Conservation (phyloP, 2,113 vertebrate genomes). For the Illadopsis cleaveri region DNA sequence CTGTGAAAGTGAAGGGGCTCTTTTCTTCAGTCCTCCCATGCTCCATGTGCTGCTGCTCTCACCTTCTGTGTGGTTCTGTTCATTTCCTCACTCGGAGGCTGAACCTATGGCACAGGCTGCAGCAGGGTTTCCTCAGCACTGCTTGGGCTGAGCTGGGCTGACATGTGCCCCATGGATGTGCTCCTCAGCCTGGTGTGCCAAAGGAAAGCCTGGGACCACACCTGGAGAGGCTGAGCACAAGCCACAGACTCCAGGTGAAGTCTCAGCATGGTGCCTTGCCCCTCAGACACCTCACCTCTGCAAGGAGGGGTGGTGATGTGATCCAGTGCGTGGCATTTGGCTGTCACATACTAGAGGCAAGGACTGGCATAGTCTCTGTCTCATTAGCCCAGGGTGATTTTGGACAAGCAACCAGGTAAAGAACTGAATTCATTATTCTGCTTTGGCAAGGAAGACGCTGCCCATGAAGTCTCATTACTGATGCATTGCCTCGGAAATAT, state of each 20-base stretch:
- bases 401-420: background rate
- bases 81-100: background rate
- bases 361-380: background rate
- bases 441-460: background rate
- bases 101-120: background rate
- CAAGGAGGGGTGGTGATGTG: background rate
- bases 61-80: background rate
- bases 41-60: background rate
- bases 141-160: background rate
- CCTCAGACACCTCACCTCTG: background rate
- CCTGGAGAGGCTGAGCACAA: background rate
- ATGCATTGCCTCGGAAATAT: background rate
- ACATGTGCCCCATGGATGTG: accelerated
- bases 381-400: background rate
- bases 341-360: background rate
- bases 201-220: background rate
- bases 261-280: accelerated
- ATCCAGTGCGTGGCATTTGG: background rate
- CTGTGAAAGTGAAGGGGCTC: background rate
- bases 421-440: background rate
- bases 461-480: background rate
- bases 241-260: background rate
- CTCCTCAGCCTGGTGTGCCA: background rate
- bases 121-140: background rate
- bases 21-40: background rate